Base-by-base conservation (phyloP, 2,113 vertebrate species). In the Hylia prasina region DNA sequence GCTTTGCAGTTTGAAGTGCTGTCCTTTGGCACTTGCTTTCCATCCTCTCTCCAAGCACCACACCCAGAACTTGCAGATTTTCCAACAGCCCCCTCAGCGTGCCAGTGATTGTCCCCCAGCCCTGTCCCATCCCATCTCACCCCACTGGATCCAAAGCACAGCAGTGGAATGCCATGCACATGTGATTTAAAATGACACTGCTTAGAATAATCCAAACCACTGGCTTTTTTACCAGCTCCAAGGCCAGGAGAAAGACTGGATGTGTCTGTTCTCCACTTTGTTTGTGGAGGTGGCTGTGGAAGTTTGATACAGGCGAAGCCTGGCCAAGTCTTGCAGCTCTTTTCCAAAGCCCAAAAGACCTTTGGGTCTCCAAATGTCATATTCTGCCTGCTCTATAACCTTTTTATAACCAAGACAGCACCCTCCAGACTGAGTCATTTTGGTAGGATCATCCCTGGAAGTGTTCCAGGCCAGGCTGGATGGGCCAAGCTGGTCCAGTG, bases 61-160 rank as follows among this genome's bases (percentile, higher is more conserved):
- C n/a, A 45, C 57, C 51, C 78, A 79, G 68, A 39, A 9, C 23
- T 20, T 13, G 2, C n/a, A 73, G 77, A 58, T 4, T 3, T 45
- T 50, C 28, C 75, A 72, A 61, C 1, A 3, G 64, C 27, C 58
- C 40, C 14, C 0, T 89, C 85, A 82, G 54, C 9, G 0, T 1
- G 64, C 70, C 73, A 37, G 31, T 7, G 5, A 13, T 1, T 2
- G 45, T 57, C 15, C 58, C 81, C 57, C 50, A 1, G 7, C 50
- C 24, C 45, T 0, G 0, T 37, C 50, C 33, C 54, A 23, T n/a
- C 33, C 37, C 0, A 0, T 27, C 57, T 7, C 3, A 7, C 8
- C 40, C 37, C 35, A 7, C 42, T 18, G 13, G 40, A 60, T 75
- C 51, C 53, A 76, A 45, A 82, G 31, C 57, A 75, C 42, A 81